Evolutionary conservation across 2,113 vertebrate species (phyloP).

Genomic region (Phylloscopus whistleri): DNA sequence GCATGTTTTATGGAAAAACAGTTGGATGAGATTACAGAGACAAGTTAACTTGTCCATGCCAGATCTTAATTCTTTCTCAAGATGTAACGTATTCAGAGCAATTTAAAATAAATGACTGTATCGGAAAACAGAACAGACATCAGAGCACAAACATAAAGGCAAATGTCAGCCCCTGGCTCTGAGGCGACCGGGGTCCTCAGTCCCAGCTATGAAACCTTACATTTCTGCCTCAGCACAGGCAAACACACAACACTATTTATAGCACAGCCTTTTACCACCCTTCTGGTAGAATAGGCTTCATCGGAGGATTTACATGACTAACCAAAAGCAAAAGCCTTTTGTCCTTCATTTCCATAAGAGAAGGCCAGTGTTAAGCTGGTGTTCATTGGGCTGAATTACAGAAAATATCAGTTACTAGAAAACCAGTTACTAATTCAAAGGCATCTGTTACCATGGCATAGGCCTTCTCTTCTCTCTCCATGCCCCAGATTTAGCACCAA

Average conservation of each 20-base stretch:
- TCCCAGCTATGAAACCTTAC: neutral
- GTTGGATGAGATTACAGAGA: neutral
- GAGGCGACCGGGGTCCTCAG: neutral
- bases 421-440: conserved; percentile 49
- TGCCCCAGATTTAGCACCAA: conserved; percentile 49
- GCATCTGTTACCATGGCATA: conserved; percentile 60
- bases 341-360: conserved; percentile 36
- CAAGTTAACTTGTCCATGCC: neutral
- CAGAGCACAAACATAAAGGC: conserved; percentile 23
- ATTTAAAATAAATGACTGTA: conserved; percentile 42
- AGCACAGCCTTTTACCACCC: conserved; percentile 39
- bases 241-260: conserved; percentile 57
- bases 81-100: neutral
- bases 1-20: neutral
- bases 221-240: conserved; percentile 42
- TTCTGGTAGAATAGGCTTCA: conserved; percentile 57
- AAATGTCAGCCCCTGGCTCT: conserved; percentile 42
- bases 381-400: conserved; percentile 28
- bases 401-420: conserved; percentile 56
- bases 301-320: conserved; percentile 52
- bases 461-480: conserved; percentile 26
- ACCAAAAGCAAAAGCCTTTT: conserved; percentile 62
- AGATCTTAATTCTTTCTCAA: neutral
- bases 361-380: conserved; percentile 44
- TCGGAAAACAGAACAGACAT: neutral